Evolutionary conservation across 1,140 invertebrate genomes (phyloP).

Genomic region (Melipona quadrifasciata): DNA sequence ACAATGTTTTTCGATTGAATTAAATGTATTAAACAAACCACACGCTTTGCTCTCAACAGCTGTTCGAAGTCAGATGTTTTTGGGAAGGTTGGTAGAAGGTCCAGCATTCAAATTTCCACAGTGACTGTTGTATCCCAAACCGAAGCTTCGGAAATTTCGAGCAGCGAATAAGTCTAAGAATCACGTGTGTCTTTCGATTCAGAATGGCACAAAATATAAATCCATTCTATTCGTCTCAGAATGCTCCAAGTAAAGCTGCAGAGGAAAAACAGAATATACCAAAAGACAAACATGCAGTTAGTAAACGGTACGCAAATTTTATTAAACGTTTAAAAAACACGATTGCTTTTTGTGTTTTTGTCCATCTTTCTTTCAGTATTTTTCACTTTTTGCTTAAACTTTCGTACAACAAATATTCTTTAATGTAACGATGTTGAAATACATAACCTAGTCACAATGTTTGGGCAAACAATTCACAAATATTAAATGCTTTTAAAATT

Average conservation of each 20-base stretch:
- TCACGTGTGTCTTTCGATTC: constrained; percentile 6
- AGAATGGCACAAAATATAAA: constrained; percentile 93
- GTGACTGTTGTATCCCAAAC: constrained; percentile 71
- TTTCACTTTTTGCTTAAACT: not conserved
- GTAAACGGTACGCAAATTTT: constrained; percentile 87
- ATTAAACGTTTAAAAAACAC: not conserved
- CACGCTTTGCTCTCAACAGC: constrained; percentile 66
- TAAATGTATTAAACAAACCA: not conserved
- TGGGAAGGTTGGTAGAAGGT: constrained; percentile 46
- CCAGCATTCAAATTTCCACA: constrained; percentile 76
- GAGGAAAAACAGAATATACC: constrained; percentile 87
- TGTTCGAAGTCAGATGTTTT: constrained; percentile 75
- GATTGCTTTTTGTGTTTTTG: not conserved
- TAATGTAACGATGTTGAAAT: not conserved
- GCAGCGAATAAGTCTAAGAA: constrained; percentile 11
- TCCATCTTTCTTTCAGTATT: too few species aligned
- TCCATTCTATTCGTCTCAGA: constrained; percentile 87
- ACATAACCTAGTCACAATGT: constrained; percentile 37
- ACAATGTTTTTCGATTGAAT: not conserved
- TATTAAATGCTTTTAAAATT: not conserved
- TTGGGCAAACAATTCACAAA: constrained; percentile 10
- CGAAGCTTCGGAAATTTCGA: constrained; percentile 48
- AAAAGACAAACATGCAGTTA: constrained; percentile 92
- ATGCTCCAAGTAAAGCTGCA: constrained; percentile 86
- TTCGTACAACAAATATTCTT: not conserved